Conservation (phyloP, 1,140 invertebrate species). For the Bombus polaris region DNA sequence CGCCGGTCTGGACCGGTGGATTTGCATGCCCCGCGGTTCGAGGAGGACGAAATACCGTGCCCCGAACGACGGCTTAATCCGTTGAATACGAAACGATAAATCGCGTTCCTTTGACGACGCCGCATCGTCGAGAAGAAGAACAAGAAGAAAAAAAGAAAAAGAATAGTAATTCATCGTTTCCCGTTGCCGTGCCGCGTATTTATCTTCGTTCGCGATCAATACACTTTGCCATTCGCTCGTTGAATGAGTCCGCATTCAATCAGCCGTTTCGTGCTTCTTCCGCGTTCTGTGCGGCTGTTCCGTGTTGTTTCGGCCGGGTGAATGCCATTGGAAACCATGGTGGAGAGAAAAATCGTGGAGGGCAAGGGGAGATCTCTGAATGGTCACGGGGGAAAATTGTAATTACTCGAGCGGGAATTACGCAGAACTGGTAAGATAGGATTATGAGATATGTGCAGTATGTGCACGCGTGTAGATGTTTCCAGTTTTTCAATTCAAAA, state of each 20-base stretch:
- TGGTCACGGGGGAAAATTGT: background rate
- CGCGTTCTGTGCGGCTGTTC: slow-evolving; percentile 21
- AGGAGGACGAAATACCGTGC: background rate
- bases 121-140: background rate
- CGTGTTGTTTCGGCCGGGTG: background rate
- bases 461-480: background rate
- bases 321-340: background rate
- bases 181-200: slow-evolving; percentile 15
- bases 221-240: slow-evolving; percentile 38
- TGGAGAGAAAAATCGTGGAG: background rate
- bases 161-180: slow-evolving; percentile 37
- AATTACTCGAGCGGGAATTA: background rate
- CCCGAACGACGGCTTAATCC: slow-evolving; percentile 44
- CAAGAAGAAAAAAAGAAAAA: background rate
- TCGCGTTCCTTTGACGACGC: slow-evolving; percentile 37
- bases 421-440: background rate
- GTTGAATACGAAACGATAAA: slow-evolving; percentile 49
- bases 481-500: background rate
- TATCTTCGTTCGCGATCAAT: slow-evolving; percentile 53
- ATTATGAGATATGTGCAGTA: background rate
- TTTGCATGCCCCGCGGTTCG: slow-evolving; percentile 33
- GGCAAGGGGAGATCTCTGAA: background rate
- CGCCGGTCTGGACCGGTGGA: slow-evolving; percentile 5
- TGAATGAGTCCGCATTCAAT: slow-evolving; percentile 41
- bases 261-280: slow-evolving; percentile 31